Evolutionary conservation across 2,888 invertebrate genomes (phyloP).

Genomic region (Malacosoma neustria): DNA sequence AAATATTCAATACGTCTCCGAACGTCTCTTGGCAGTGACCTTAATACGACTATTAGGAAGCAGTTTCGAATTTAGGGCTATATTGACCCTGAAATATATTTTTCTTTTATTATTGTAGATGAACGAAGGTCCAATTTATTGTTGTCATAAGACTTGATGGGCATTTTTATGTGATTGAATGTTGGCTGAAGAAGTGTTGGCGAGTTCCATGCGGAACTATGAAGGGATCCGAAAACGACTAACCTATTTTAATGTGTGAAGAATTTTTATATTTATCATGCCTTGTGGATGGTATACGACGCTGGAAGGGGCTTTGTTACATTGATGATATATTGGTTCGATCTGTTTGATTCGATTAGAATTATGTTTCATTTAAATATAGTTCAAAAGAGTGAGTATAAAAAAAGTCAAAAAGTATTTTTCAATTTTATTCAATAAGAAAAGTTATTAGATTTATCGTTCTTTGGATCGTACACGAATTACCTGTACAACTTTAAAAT

Average conservation of each 20-base stretch:
- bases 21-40: no score
- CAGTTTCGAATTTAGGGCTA: constrained; percentile 14
- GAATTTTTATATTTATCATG: constrained; percentile 7
- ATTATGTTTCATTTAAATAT: no score
- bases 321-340: no score
- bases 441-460: no score
- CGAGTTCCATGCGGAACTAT: constrained; percentile 38
- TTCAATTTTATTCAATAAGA: no score
- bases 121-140: neutral
- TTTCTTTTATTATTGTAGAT: constrained; percentile 7
- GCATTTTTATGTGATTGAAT: neutral
- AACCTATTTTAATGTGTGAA: constrained; percentile 31
- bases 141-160: neutral
- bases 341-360: no score
- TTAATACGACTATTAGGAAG: constrained; percentile 6
- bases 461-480: no score
- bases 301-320: neutral
- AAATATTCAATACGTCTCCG: no score
- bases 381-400: no score
- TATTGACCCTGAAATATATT: constrained; percentile 17
- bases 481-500: no score
- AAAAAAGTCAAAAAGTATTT: no score
- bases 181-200: constrained; percentile 9
- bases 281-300: neutral
- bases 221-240: constrained; percentile 26